Base-by-base conservation (phyloP, 2,888 invertebrate species). In the Pegoplata infirma region DNA sequence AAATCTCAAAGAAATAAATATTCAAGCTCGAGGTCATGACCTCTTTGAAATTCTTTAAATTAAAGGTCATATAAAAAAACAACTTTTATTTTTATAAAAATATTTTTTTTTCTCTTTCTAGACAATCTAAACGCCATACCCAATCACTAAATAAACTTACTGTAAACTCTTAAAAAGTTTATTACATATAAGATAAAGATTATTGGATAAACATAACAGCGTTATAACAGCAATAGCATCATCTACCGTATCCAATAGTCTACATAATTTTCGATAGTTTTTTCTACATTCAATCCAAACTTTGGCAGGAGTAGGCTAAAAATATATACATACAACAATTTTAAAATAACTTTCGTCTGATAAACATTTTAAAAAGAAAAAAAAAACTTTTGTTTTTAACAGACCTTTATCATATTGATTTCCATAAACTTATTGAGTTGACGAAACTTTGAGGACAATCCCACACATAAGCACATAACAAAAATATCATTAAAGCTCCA, bases 401-500 rank as follows among this genome's bases (percentile, higher is more conserved):
- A n/a, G 19, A 88, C 92, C 88, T 90, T 89, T 82, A 90, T 90
- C 49, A 90, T 89, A 64, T 90, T 86, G 0, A 87, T 84, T 51
- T 89, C 84, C 74, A 92, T 88, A 64, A 90, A 87, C 44, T 87
- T 87, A 82, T 94, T 94, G 3, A 94, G 86, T 82, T 93, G 92
- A 16, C 91, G 91, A 84, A 94, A 94, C 36, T 93, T 91, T 3
- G 93, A 91, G 0, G 93, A 90, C 14, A 95, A 86, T 0, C 93
- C 93, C 85, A 93, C 91, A 86, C 94, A 94, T 25, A 94, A 90
- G 1, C 94, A 86, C 85, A 94, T 94, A 5, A 95, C 92, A 76
- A 94, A 92, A 55, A 94, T 88, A 83, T 94, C 94, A 83, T 93
- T 93, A 69, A 93, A 94, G 84, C 93, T 94, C 94, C 94, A 95